Evolutionary conservation across 2,113 vertebrate species (phyloP), one percentile per base, ranked within the genome.

Genomic region (Nothocercus julius): DNA sequence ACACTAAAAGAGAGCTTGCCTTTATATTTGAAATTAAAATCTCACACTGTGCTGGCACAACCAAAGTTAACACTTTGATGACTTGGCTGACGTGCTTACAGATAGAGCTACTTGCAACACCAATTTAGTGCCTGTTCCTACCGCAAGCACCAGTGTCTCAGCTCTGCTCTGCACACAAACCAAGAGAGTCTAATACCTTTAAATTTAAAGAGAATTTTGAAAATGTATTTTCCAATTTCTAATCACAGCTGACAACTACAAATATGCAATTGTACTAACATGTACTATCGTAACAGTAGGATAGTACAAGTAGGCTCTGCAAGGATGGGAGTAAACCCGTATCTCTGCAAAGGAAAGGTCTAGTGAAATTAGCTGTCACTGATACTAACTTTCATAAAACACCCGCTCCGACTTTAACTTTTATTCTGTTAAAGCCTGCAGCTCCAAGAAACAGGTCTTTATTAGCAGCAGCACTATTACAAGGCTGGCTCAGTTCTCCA

Each of bases 1-100:
- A 3, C 20, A 47, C 40, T 89, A 76, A 95, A 92, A 82, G 47
- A 19, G 91, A 91, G 87, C 79, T 85, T 11, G 61, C 61, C 7
- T 87, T 96, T 89, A 81, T 25, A 83, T 34, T 87, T 42, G 2
- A 59, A 85, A 90, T 90, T 90, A 80, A 74, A 83, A 90, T 64
- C 81, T 89, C 82, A 42, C 82, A 63, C 78, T 30, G 15, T 8
- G 42, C 67, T n/a, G 15, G 76, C 73, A 69, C 74, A 47, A 24
- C 14, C 49, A 86, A 83, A 90, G 94, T 77, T 56, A 87, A 92
- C 90, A 32, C 81, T 70, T 34, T 36, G 40, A 54, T 28, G 30
- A 47, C 45, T 49, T 72, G 24, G 32, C 28, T 9, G 24, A 79
- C 73, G 62, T 6, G 5, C 70, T 32, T 30, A 4, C 40, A 74